phyloP scores from a whole-genome alignment of 2,888 invertebrate genomes.

The Monochamus alternatus region DNA sequence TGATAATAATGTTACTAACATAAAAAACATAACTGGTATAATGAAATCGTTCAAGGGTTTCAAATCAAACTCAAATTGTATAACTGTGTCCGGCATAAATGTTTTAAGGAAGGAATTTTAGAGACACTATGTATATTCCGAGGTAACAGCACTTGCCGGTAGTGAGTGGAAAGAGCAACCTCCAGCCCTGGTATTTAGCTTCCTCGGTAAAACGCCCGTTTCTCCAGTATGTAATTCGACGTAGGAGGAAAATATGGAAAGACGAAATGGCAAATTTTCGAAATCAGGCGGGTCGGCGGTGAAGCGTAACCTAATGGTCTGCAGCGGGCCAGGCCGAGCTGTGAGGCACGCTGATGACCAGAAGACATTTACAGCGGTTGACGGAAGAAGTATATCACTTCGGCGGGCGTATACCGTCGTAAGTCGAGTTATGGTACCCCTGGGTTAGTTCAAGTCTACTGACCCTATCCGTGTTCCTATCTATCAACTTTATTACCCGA shows the following conservation, averaged over 20 bases:
- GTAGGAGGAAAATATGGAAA: conserved; percentile 39
- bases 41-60: too few species aligned
- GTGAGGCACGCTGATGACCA: conserved; percentile 66
- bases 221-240: conserved; percentile 18
- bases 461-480: conserved; percentile 69
- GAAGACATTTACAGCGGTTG: conserved; percentile 70
- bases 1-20: too few species aligned
- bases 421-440: conserved; percentile 69
- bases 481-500: conserved; percentile 68
- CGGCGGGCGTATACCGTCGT: conserved; percentile 60
- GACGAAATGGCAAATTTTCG: conserved; percentile 45
- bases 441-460: conserved; percentile 67
- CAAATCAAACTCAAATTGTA: too few species aligned
- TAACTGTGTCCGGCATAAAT: too few species aligned
- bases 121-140: neutral
- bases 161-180: conserved; percentile 16
- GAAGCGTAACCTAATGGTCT: conserved; percentile 62
- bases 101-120: too few species aligned
- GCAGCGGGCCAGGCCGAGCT: conserved; percentile 43
- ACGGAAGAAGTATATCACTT: conserved; percentile 71
- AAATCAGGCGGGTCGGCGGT: conserved; percentile 53
- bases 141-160: neutral
- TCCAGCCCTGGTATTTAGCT: conserved; percentile 12
- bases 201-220: conserved; percentile 15
- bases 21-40: too few species aligned